Percentiles rank a stretch among this genome's conserved stretches.
These are phyloP conservation scores for Dermolepida albohirtum DNA, from an alignment of 2,888 invertebrate species.

Conservation along the genomic window DNA sequence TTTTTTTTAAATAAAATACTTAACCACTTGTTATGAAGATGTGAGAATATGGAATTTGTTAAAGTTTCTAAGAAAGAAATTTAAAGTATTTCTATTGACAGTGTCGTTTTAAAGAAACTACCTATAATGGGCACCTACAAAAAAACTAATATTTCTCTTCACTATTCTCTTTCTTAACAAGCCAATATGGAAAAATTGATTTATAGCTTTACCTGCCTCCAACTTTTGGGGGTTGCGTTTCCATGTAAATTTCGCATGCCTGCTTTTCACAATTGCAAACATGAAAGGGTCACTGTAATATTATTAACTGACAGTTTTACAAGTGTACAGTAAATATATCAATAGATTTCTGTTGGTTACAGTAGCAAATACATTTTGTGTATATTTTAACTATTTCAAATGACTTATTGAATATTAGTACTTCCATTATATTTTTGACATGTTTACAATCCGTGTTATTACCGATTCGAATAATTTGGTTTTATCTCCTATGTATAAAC, in stretches of 20 bases:
- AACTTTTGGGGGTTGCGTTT: constrained; percentile 46
- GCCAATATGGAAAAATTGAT: constrained; percentile 53
- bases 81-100: no score
- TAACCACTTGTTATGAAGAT: no score
- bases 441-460: constrained; percentile 36
- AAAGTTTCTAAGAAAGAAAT: no score
- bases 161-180: constrained; percentile 1
- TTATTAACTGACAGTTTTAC: constrained; percentile 53
- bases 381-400: constrained; percentile 41
- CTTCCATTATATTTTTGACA: constrained; percentile 26
- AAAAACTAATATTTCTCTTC: no score
- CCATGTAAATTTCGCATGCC: constrained; percentile 52
- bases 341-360: constrained; percentile 42
- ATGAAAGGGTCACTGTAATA: constrained; percentile 48
- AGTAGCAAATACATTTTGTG: constrained; percentile 16
- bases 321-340: constrained; percentile 50
- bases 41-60: no score
- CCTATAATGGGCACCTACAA: no score
- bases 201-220: constrained; percentile 51
- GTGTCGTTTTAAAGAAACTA: no score
- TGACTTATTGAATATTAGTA: constrained; percentile 44
- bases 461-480: background rate
- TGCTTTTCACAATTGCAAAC: constrained; percentile 50
- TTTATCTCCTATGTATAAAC: no score
- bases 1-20: no score